Conservation (phyloP, 2,113 vertebrate species). For the Phylloscopus trochilus region DNA sequence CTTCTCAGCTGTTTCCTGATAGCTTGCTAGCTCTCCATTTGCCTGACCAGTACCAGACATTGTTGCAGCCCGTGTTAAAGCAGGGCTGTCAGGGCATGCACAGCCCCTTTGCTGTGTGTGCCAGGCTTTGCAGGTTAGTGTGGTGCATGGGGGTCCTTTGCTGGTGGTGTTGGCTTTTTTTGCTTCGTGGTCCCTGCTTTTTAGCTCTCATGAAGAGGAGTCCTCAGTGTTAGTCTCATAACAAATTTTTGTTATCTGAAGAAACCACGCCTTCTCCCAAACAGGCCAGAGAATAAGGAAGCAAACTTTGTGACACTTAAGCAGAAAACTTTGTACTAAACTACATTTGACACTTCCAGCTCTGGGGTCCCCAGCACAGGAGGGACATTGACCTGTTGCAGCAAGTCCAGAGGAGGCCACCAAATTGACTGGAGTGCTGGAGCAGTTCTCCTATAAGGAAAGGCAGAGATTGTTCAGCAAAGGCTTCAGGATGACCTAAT, state of each 20-base stretch:
- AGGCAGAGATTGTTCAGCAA: not conserved
- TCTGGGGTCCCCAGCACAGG: not conserved
- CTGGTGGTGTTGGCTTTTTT: not conserved
- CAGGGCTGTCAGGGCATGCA: not conserved
- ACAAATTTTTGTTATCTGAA: not conserved
- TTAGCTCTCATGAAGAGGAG: not conserved
- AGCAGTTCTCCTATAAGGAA: not conserved
- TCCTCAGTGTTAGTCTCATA: not conserved
- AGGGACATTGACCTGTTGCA: not conserved
- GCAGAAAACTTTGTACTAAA: rapidly evolving
- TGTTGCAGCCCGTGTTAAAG: not conserved
- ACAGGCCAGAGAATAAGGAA: not conserved
- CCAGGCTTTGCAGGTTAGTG: not conserved
- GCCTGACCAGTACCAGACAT: not conserved
- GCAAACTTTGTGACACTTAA: not conserved
- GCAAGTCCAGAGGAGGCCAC: not conserved
- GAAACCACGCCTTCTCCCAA: not conserved
- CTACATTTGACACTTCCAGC: not conserved
- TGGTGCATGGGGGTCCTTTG: not conserved
- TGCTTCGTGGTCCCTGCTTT: not conserved
- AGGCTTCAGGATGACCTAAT: not conserved
- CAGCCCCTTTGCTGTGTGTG: not conserved
- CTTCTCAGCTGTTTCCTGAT: not conserved
- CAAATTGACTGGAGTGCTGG: not conserved
- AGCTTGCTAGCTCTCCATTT: not conserved